Conservation (phyloP, 2,888 invertebrate genomes). For the Drosophila peninsularis region DNA sequence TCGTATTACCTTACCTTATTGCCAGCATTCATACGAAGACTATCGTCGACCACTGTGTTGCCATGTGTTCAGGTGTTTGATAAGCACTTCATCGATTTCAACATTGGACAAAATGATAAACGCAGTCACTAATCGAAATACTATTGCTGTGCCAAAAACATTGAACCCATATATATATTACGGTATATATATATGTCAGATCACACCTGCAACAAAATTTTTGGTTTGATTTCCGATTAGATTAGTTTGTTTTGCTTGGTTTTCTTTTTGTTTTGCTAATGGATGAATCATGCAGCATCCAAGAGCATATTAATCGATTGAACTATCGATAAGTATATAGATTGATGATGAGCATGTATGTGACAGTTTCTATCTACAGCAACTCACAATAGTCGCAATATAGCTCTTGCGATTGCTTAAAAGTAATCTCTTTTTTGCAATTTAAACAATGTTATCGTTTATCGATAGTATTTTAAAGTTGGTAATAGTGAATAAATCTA, state of each 20-base stretch:
- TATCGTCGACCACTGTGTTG: not conserved
- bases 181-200: not conserved
- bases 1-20: not conserved
- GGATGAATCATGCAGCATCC: not conserved
- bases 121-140: constrained; percentile 25
- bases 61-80: constrained; percentile 15
- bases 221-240: constrained; percentile 3
- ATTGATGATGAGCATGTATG: not conserved
- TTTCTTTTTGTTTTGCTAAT: not conserved
- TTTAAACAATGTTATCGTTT: not conserved
- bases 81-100: constrained; percentile 28
- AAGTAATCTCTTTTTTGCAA: not conserved
- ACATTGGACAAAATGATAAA: constrained; percentile 24
- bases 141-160: constrained; percentile 18
- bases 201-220: not conserved
- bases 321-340: not conserved
- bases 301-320: not conserved
- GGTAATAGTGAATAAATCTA: too few relatives aligned
- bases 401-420: not conserved
- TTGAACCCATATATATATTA: not conserved
- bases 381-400: not conserved
- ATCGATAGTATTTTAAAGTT: not conserved
- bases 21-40: not conserved
- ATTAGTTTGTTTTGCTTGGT: not conserved
- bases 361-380: not conserved